Evolutionary conservation across 92 coral and sea anemone species (phyloP).

Genomic region (Siderastrea radians): DNA sequence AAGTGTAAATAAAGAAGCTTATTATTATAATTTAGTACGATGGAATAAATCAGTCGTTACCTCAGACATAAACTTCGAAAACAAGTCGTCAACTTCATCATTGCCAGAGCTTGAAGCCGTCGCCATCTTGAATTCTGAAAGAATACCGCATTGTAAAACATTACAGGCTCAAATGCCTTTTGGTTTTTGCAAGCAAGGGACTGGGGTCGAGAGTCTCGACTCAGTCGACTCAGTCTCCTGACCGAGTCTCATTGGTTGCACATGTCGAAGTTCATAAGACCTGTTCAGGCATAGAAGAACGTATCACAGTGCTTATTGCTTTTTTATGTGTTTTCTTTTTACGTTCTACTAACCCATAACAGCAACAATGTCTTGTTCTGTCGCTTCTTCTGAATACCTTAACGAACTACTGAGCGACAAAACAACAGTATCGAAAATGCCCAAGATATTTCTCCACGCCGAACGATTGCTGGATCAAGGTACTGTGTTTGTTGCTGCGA

Average conservation of each 20-base stretch:
- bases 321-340: slow-evolving; percentile 89
- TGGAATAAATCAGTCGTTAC: slow-evolving; percentile 34
- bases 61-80: slow-evolving; percentile 90
- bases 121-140: slow-evolving; percentile 85
- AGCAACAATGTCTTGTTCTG: slow-evolving; percentile 88
- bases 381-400: slow-evolving; percentile 96
- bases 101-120: slow-evolving; percentile 34
- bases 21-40: no score
- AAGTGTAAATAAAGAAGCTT: background rate
- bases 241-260: slow-evolving; percentile 59
- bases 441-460: slow-evolving; percentile 99
- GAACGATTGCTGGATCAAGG: slow-evolving; percentile 99
- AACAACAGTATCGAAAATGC: slow-evolving; percentile 99
- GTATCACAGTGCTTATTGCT: slow-evolving; percentile 43
- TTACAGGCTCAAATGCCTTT: slow-evolving; percentile 6
- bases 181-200: background rate
- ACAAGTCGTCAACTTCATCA: slow-evolving; percentile 65
- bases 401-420: slow-evolving; percentile 99
- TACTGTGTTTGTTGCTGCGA: slow-evolving; percentile 56
- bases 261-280: slow-evolving; percentile 67
- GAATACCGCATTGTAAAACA: background rate
- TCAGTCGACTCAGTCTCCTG: slow-evolving; percentile 32
- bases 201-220: background rate
- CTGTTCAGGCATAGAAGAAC: slow-evolving; percentile 48
- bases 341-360: slow-evolving; percentile 95